These are phyloP conservation scores for Brachyopa scutellaris DNA, from an alignment of 2,888 invertebrate genomes.

Conservation along the genomic window DNA sequence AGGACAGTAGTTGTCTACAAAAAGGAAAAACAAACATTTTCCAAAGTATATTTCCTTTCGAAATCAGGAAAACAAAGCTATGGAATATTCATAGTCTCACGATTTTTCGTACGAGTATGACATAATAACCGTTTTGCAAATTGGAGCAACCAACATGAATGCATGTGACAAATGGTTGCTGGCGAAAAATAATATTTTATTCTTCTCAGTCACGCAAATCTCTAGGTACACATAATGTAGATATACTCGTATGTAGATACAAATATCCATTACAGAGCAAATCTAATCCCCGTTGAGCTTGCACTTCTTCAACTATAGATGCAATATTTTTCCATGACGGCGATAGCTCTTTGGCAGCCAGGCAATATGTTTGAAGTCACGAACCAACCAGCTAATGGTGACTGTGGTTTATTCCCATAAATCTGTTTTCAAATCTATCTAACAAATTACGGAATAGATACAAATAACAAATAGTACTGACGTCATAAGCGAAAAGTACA, in stretches of 20 bases:
- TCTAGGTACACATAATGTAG: conserved; percentile 5
- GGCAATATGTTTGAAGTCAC: conserved; percentile 68
- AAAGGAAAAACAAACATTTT: background rate
- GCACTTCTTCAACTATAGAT: conserved; percentile 31
- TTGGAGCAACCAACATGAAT: conserved; percentile 54
- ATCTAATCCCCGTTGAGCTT: conserved; percentile 11
- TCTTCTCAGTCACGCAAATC: conserved; percentile 61
- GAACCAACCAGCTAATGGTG: conserved; percentile 47
- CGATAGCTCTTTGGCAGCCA: conserved; percentile 53
- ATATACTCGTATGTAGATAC: background rate
- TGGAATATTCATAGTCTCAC: conserved; percentile 59
- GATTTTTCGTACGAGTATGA: conserved; percentile 45
- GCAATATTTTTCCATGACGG: conserved; percentile 72
- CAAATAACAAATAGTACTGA: conserved; percentile 29
- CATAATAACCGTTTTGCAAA: conserved; percentile 61
- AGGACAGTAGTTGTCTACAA: background rate
- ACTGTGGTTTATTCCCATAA: conserved; percentile 36
- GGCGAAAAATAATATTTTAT: conserved; percentile 44
- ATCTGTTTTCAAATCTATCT: conserved; percentile 38
- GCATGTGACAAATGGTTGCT: conserved; percentile 55
- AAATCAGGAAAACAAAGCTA: conserved; percentile 20
- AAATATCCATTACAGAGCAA: background rate
- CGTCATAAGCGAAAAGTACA: conserved; percentile 44
- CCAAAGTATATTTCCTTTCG: conserved; percentile 6
- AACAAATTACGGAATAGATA: conserved; percentile 42